Percentiles rank a stretch among this genome's conserved stretches.
phyloP scores from a whole-genome alignment of 2,113 vertebrate species.

The Callaeas wilsoni region DNA sequence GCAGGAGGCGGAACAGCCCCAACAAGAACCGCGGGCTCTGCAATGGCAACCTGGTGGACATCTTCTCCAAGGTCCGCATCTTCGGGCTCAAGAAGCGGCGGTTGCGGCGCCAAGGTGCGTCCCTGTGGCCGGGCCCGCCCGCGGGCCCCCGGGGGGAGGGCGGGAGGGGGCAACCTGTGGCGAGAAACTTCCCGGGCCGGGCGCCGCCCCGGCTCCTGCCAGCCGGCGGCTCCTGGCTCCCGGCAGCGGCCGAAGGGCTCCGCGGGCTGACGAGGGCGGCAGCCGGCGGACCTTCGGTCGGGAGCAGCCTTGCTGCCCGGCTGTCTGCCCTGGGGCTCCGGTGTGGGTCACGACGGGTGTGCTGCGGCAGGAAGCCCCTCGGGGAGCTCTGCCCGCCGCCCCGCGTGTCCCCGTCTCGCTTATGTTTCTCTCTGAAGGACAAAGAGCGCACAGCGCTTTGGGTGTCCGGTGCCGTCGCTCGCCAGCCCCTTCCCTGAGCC shows the following conservation, averaged over 20 bases:
- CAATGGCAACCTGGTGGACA: constrained; percentile 97
- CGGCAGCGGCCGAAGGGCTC: neutral
- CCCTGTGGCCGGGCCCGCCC: neutral
- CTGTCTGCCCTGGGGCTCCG: neutral
- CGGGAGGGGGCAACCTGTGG: constrained; percentile 7
- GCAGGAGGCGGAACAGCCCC: constrained; percentile 93
- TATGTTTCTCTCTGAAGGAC: neutral
- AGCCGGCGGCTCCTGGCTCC: neutral
- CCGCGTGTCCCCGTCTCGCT: neutral
- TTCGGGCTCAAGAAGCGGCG: constrained; percentile 97
- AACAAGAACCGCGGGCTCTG: constrained; percentile 96
- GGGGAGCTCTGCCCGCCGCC: neutral
- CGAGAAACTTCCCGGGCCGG: neutral
- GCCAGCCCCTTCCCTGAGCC: neutral
- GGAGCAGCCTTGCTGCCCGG: neutral
- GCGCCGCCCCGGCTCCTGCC: neutral
- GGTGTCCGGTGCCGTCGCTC: neutral
- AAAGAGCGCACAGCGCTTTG: neutral
- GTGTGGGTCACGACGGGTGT: neutral
- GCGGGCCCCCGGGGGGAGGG: neutral
- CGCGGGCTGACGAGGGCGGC: neutral
- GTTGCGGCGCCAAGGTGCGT: constrained; percentile 94
- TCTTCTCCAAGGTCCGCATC: constrained; percentile 99
- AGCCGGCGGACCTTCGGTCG: neutral
- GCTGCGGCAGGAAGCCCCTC: neutral